Conservation (phyloP, 2,113 vertebrate species). For the Odontophorus gujanensis region DNA sequence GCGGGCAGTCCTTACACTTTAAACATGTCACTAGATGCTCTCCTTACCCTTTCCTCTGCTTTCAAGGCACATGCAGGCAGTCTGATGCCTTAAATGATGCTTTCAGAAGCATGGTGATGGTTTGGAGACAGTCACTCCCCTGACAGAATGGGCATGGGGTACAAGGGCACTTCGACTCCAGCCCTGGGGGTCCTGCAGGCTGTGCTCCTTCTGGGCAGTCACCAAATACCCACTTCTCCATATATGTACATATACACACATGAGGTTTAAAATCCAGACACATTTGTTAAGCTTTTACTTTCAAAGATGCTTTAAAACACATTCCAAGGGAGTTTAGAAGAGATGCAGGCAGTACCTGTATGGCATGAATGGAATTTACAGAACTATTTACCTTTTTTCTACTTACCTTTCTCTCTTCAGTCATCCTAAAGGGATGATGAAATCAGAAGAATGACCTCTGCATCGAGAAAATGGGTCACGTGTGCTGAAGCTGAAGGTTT, state of each 20-base stretch:
- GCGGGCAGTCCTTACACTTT: neutral
- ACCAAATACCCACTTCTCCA: neutral
- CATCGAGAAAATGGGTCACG: neutral
- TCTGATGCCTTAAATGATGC: neutral
- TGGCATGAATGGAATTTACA: neutral
- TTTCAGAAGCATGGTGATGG: neutral
- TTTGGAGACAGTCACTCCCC: neutral
- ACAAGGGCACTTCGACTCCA: neutral
- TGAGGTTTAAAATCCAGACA: neutral
- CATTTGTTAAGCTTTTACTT: neutral
- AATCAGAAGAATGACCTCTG: neutral
- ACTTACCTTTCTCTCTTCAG: neutral
- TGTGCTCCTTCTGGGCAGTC: neutral
- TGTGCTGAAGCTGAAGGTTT: conserved; percentile 11
- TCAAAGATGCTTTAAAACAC: neutral
- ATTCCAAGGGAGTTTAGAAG: neutral
- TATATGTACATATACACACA: fast-evolving
- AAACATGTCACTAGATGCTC: neutral
- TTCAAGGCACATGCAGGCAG: neutral
- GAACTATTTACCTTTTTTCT: neutral
- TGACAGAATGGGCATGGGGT: neutral
- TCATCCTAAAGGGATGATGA: neutral
- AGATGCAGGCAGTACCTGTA: neutral
- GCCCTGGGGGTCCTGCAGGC: neutral
- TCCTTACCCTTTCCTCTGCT: neutral